Conservation (phyloP, 1,140 invertebrate species). For the Antheraea pernyi region DNA sequence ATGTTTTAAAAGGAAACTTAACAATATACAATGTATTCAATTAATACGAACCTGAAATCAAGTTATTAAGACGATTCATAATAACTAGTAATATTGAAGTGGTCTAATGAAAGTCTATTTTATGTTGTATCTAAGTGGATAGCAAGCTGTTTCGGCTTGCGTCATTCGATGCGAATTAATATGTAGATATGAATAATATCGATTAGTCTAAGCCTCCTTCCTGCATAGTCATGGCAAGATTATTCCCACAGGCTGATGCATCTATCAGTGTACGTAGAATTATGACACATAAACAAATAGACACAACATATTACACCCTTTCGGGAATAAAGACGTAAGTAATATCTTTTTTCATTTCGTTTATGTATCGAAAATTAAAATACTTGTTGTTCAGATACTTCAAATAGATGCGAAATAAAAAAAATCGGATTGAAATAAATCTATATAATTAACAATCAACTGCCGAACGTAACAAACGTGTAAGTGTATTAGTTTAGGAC, state of each 20-base stretch:
- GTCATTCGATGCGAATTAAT: conserved; percentile 6
- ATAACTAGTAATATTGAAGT: neutral
- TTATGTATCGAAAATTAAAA: too few species aligned
- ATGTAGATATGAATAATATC: conserved; percentile 9
- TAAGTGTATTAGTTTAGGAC: too few species aligned
- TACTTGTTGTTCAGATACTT: too few species aligned
- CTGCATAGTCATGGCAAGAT: conserved; percentile 7
- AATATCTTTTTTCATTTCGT: too few species aligned
- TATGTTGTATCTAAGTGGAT: conserved; percentile 2
- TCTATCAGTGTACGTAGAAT: conserved; percentile 2
- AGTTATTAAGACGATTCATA: neutral
- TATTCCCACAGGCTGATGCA: neutral
- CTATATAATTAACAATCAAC: too few species aligned
- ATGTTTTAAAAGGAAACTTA: too few species aligned
- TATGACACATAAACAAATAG: neutral
- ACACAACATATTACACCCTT: neutral
- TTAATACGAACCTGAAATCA: neutral
- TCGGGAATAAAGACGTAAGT: too few species aligned
- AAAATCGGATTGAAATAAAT: too few species aligned
- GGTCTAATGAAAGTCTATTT: neutral
- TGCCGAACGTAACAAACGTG: too few species aligned
- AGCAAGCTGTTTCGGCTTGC: conserved; percentile 12
- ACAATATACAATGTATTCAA: too few species aligned
- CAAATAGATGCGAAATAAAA: too few species aligned
- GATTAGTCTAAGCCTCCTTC: neutral